Evolutionary conservation across 2,888 invertebrate genomes (phyloP), one percentile per base, ranked within the genome.

Genomic region (Electrophaes corylata): DNA sequence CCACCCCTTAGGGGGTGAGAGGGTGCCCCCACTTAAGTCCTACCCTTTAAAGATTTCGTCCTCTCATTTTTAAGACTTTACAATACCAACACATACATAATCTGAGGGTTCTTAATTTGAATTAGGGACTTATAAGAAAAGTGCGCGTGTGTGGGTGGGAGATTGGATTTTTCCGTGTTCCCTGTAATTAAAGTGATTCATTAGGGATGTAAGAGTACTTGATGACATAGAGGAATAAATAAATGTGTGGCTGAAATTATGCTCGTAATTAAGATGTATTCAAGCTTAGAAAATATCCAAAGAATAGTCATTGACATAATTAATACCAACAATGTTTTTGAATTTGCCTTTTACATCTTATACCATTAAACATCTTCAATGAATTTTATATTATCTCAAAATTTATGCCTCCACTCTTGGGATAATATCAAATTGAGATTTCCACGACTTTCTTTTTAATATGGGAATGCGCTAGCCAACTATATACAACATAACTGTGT

Each of bases 51-150:
- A 91, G 91, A 91, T 91, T 90, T 81, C 86, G 89, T 88, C 88
- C 87, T 88, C 86, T 88, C 87, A 90, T 91, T 91, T 91, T 91
- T 91, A 91, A 91, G 91, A 90, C 88, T 90, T 89, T 88, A 88
- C 89, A 90, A 89, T 90, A 88, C 89, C 77, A 83, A 86, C 86
- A 88, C 85, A 88, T 78, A 84, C 81, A 81, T 78, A 75, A 75
- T 72, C 69, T 76, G 80, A 81, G 81, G 79, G 74, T 78, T 70
- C 81, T 83, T 87, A 86, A 88, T 88, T 87, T 85, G 81, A 84
- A 83, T 84, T 80, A 79, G 52, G 54, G 64, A 45, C 31, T 16
- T 58, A 55, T 40, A 64, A 58, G 61, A 64, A 57, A 64, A 14
- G 18, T 57, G 48, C 61, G 51, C 53, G 49, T 65, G 68, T 77